Evolutionary conservation across 1,140 invertebrate species (phyloP).

Genomic region (Meloidogyne chitwoodi): DNA sequence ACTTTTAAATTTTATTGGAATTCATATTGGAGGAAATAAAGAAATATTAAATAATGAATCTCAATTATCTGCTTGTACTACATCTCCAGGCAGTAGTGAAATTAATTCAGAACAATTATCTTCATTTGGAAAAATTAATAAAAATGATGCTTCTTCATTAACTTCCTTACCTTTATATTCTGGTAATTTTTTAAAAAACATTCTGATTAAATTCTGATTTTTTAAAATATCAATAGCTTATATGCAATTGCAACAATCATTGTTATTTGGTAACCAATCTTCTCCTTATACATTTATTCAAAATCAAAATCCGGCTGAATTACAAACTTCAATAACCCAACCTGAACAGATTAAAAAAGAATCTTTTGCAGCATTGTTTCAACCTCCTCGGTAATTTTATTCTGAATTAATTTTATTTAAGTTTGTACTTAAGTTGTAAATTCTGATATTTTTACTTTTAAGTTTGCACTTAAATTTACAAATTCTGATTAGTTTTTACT

Average conservation of each 20-base stretch:
- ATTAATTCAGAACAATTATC: background rate
- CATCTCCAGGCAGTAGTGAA: background rate
- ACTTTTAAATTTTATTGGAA: background rate
- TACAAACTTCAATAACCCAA: background rate
- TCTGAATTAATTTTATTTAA: background rate
- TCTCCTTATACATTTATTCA: background rate
- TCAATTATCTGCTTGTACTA: background rate
- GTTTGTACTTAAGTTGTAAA: too few species aligned
- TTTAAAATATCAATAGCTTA: background rate
- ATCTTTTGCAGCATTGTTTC: background rate
- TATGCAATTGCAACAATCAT: background rate
- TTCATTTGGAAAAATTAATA: background rate
- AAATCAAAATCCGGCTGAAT: background rate
- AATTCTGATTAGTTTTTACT: background rate
- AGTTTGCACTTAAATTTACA: background rate
- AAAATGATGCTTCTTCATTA: background rate
- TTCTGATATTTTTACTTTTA: background rate
- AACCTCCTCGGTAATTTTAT: background rate
- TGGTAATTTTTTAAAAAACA: background rate
- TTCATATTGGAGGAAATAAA: background rate
- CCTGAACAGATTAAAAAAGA: background rate
- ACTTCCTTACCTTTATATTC: background rate
- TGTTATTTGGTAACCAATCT: background rate
- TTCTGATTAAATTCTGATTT: background rate
- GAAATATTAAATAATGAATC: background rate